These are phyloP conservation scores for Umimayanthus kanabou DNA, from an alignment of 92 coral and sea anemone genomes.

Conservation along the genomic window DNA sequence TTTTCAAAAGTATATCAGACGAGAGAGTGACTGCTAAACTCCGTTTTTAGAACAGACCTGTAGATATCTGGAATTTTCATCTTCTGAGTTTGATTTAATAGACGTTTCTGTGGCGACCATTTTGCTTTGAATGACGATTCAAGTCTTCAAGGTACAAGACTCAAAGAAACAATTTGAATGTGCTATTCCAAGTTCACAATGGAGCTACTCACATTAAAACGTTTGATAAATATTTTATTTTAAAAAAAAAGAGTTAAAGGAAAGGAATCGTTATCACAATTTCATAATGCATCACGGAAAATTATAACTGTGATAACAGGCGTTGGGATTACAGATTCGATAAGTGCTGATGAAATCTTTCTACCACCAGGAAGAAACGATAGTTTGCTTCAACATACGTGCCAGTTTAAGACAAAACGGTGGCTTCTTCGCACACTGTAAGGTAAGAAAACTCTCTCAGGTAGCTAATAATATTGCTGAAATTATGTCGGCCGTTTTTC, in stretches of 20 bases:
- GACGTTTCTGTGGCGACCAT: conserved; percentile 16
- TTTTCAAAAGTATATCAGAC: neutral
- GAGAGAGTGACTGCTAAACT: neutral
- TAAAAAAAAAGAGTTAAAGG: neutral
- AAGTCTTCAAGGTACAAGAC: neutral
- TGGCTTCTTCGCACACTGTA: neutral
- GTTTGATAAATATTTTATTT: neutral
- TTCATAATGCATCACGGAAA: neutral
- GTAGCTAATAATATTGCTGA: neutral
- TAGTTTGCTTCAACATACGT: neutral
- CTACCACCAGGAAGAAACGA: neutral
- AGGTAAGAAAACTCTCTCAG: neutral
- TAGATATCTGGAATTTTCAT: neutral
- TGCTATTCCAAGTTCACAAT: neutral
- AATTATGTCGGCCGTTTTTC: neutral
- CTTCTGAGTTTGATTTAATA: neutral
- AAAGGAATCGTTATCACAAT: neutral
- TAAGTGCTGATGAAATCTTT: neutral
- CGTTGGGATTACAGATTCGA: neutral
- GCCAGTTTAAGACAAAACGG: neutral
- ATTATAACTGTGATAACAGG: neutral
- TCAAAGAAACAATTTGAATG: neutral
- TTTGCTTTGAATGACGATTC: neutral
- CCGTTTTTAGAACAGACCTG: neutral
- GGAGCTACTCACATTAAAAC: neutral